Conservation (phyloP, 2,888 invertebrate species). For the Cosmia trapezina region DNA sequence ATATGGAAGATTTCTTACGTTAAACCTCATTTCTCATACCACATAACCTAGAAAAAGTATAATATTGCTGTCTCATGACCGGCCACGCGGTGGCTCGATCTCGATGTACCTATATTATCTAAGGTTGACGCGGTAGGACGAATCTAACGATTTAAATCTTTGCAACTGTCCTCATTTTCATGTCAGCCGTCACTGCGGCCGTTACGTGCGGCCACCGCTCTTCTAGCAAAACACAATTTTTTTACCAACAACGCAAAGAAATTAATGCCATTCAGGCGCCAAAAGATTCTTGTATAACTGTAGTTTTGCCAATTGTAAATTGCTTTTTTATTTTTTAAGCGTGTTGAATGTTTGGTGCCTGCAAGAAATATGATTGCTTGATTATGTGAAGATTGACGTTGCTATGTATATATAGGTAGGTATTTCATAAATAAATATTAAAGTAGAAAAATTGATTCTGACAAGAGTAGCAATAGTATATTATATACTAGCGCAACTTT, state of each 20-base stretch:
- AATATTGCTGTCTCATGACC: no score
- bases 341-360: neutral
- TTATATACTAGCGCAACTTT: neutral
- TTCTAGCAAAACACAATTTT: neutral
- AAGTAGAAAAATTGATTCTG: neutral
- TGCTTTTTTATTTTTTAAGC: neutral
- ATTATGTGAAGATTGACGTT: neutral
- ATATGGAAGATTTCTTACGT: no score
- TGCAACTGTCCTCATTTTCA: no score
- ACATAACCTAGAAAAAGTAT: no score
- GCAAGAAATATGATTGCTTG: neutral
- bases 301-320: neutral
- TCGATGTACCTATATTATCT: no score
- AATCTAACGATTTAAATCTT: no score
- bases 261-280: neutral
- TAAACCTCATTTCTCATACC: no score
- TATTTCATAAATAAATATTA: neutral
- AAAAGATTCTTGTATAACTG: neutral
- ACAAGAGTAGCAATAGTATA: no score
- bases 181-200: no score
- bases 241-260: neutral
- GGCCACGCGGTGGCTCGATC: no score
- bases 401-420: neutral
- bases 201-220: no score
- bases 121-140: no score